Evolutionary conservation across 1,140 invertebrate genomes (phyloP), one percentile per base, ranked within the genome.

Genomic region (Drosophila sechellia): DNA sequence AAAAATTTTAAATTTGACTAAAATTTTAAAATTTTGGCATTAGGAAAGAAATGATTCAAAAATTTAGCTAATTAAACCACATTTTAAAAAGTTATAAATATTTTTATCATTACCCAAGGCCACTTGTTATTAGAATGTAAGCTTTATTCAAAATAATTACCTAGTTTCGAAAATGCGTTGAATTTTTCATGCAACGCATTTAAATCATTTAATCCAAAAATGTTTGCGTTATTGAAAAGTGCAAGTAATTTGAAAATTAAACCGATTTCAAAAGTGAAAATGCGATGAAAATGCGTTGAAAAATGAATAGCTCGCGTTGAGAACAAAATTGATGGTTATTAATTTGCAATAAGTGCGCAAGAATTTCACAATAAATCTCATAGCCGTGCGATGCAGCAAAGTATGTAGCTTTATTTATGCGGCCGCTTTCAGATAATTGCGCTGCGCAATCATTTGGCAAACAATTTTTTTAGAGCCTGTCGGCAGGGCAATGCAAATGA

Each of bases 361-460:
- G 55, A 58, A 57, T 71, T 83, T 50, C 66, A 68, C 75, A 77
- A 84, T 85, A 85, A 86, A 85, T 85, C 79, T 73, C 52, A 48
- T 39, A 17, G 22, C 45, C 12, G 46, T 35, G 34, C 31, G 35
- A 37, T 49, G 65, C 80, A 48, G 22, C 75, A 77, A 81, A 77
- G 79, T 81, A 60, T 77, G 69, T 74, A 45, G 72, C 65, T 69
- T 71, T 84, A 84, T 84, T 79, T 76, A 79, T 79, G 64, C 48
- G 42, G 52, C 31, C 64, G 60, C 64, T 56, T 57, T 69, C 39
- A 69, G 75, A 78, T 61, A 83, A 78, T 83, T 83, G 79, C 74
- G 45, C 45, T 71, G 63, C 27, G 81, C 77, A 66, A 81, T 77
- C 81, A 80, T 59, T 85, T 77, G 81, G 72, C 72, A 65, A 58